Conservation (phyloP, 2,113 vertebrate species). For the Pelmatolapia mariae region DNA sequence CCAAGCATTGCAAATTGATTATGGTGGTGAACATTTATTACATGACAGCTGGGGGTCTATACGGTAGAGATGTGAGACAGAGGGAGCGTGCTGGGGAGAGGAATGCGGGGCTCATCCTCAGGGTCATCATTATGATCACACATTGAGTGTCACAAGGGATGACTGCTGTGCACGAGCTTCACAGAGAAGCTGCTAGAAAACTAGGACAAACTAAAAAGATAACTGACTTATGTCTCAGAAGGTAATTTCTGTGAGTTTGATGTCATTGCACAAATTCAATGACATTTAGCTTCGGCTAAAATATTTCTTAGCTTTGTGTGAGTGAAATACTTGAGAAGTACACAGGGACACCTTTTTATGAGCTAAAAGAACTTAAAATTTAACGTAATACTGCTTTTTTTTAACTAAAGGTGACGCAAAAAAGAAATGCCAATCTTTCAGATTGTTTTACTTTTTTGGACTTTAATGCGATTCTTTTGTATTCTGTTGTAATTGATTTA, state of each 20-base stretch:
- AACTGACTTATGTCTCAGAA: not conserved
- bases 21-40: conserved; percentile 75
- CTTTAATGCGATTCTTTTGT: not conserved
- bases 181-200: not conserved
- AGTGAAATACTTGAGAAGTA: not conserved
- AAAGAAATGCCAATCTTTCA: not conserved
- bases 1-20: conserved; percentile 79
- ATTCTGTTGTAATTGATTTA: not conserved
- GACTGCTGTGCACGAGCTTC: not conserved
- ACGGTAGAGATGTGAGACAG: conserved; percentile 37
- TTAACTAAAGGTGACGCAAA: accelerated
- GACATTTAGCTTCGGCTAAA: not conserved
- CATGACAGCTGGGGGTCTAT: conserved; percentile 63
- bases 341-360: not conserved
- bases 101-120: conserved; percentile 40
- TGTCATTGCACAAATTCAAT: not conserved
- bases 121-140: conserved; percentile 43
- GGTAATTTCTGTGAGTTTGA: not conserved
- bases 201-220: not conserved
- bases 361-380: not conserved
- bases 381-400: not conserved
- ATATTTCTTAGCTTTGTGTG: not conserved
- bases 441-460: not conserved
- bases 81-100: conserved; percentile 39
- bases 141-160: conserved; percentile 9